Evolutionary conservation across 2,113 vertebrate species (phyloP).

Genomic region (Gnathonemus longibarbis): DNA sequence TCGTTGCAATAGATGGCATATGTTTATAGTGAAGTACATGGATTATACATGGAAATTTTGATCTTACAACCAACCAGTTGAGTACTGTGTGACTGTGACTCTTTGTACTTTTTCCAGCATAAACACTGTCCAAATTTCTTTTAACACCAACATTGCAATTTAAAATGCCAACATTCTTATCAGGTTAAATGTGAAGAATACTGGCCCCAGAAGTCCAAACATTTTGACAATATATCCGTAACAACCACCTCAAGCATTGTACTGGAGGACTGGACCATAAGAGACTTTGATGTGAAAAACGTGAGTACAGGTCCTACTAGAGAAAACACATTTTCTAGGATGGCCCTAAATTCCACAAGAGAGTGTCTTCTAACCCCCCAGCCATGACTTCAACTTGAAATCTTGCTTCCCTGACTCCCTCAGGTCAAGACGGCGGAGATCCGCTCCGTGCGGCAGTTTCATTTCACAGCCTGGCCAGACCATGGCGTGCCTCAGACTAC

Average conservation of each 20-base stretch:
- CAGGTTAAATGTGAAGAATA: constrained; percentile 96
- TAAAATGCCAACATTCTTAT: constrained; percentile 1
- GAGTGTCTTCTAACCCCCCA: background rate
- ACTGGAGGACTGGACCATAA: constrained; percentile 87
- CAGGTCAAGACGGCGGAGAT: constrained; percentile 73
- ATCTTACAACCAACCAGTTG: background rate
- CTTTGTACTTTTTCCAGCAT: background rate
- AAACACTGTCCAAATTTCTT: background rate
- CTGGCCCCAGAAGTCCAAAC: constrained; percentile 70
- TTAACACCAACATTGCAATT: background rate
- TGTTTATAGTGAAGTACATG: background rate
- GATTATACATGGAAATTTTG: background rate
- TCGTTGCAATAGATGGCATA: background rate
- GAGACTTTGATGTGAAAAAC: constrained; percentile 81
- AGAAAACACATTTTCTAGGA: background rate
- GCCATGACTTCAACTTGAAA: background rate
- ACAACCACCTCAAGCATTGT: constrained; percentile 66
- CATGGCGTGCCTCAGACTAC: constrained; percentile 86
- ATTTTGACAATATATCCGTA: constrained; percentile 71
- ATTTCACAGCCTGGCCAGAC: constrained; percentile 96
- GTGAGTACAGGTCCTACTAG: constrained; percentile 51
- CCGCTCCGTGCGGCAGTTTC: constrained; percentile 82
- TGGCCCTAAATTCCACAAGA: background rate
- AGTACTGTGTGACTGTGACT: background rate
- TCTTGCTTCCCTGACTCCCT: background rate